Base-by-base conservation (phyloP, 2,888 invertebrate species). In the Scrobipalpa atriplicella region DNA sequence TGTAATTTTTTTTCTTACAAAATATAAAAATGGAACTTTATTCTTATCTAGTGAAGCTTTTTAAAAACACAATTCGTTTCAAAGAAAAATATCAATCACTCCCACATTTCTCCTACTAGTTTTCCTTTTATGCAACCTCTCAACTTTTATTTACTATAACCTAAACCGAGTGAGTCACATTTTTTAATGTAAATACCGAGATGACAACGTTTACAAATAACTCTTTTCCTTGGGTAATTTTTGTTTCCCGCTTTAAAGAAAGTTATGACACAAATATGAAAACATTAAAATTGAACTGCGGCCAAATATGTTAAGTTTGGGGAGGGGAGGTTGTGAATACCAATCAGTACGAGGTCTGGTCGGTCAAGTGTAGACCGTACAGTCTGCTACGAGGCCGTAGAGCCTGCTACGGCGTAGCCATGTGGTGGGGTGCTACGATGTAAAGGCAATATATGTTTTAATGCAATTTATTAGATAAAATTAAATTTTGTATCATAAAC, bases 191-290 rank as follows among this genome's bases (percentile, higher is more conserved):
- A 88, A 89, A 90, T 89, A 83, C 83, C 85, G 81, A 87, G 82
- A 90, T 84, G 87, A 89, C 89, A 89, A 88, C 85, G 81, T 87
- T 88, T 88, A 90, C 90, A 90, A 90, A 90, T 89, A 91, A 89
- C 87, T 86, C 85, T 79, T 84, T 86, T 81, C 79, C 80, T 78
- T 77, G 80, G 78, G 82, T 86, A 86, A 87, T 90, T 89, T 88
- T 89, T 87, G 83, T 89, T 86, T 87, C 83, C 82, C 81, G 83
- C 82, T 88, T 86, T 82, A 82, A 83, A 73, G 76, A 86, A 89
- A 89, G 84, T 89, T 90, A 88, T 87, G 86, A 86, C 87, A 87
- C 83, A 88, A 89, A 86, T 89, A 86, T 87, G 86, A 86, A 89
- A 87, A 87, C 84, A 90, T 89, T 89, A 86, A 87, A 89, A 90